A percentile compares a stretch with the other conserved stretches of the same genome.
Conservation (phyloP, 2,888 invertebrate genomes). For the Tipula vernalis region DNA sequence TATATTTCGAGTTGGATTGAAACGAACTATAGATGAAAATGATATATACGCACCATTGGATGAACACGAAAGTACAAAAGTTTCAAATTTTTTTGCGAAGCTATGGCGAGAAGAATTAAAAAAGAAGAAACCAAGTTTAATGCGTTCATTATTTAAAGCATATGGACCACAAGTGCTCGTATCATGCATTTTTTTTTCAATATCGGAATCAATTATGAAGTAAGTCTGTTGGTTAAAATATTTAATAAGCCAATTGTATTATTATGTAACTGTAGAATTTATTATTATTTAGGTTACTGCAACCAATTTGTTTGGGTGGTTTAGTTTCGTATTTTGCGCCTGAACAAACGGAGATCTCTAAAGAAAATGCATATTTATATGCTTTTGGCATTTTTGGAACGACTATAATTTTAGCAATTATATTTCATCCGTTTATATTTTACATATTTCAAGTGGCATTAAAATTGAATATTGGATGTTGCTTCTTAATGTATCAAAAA, state of each 20-base stretch:
- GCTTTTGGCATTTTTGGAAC: slow-evolving; percentile 50
- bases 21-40: slow-evolving; percentile 38
- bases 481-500: slow-evolving; percentile 9
- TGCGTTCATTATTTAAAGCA: slow-evolving; percentile 33
- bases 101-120: slow-evolving; percentile 34
- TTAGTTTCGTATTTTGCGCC: slow-evolving; percentile 49
- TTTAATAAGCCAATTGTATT: neutral
- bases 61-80: slow-evolving; percentile 37
- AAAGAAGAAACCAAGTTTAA: slow-evolving; percentile 35
- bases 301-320: slow-evolving; percentile 51
- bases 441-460: slow-evolving; percentile 55
- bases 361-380: slow-evolving; percentile 49
- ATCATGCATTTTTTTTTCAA: slow-evolving; percentile 25
- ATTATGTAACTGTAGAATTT: neutral
- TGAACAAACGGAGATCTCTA: slow-evolving; percentile 39
- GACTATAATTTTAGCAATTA: slow-evolving; percentile 41
- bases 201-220: slow-evolving; percentile 28
- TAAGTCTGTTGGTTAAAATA: slow-evolving; percentile 18
- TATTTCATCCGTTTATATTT: slow-evolving; percentile 63
- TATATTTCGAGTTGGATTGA: slow-evolving; percentile 38
- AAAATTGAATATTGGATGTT: slow-evolving; percentile 52
- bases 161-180: slow-evolving; percentile 34
- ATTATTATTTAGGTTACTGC: slow-evolving; percentile 40
- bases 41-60: slow-evolving; percentile 45
- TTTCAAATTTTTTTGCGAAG: slow-evolving; percentile 36